These are phyloP conservation scores for Gadopsis bispinosus DNA, from an alignment of 2,797 vertebrate genomes.

Conservation along the genomic window DNA sequence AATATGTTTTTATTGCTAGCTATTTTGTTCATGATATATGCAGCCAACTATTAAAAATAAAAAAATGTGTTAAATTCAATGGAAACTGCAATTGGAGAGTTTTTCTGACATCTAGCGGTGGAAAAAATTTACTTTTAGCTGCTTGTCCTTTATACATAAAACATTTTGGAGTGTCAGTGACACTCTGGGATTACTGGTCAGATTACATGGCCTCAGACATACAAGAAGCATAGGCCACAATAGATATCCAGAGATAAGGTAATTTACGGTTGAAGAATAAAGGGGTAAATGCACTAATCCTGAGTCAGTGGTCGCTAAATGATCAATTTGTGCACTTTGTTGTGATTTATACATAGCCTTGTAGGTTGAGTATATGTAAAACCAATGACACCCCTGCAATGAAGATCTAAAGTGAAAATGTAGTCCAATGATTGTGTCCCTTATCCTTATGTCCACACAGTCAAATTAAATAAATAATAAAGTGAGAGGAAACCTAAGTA, in stretches of 20 bases:
- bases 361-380: not conserved
- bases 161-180: slow-evolving; percentile 1
- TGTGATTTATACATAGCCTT: not conserved
- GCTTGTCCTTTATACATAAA: slow-evolving; percentile 7
- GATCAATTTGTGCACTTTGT: not conserved
- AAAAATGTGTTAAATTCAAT: not conserved
- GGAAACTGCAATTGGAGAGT: not conserved
- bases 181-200: slow-evolving; percentile 16
- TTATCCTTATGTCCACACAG: not conserved
- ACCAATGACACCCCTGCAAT: not conserved
- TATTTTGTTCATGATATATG: not conserved
- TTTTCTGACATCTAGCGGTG: slow-evolving; percentile 48
- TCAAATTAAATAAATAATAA: not conserved
- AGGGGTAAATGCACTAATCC: not conserved
- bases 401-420: not conserved
- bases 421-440: not conserved
- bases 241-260: not conserved
- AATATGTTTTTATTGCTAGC: not conserved
- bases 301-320: not conserved
- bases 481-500: not conserved
- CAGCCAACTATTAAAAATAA: not conserved
- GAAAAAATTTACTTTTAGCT: not conserved
- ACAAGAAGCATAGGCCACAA: not conserved
- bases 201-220: slow-evolving; percentile 8
- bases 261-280: not conserved